Evolutionary conservation across 2,113 vertebrate species (phyloP).

Genomic region (Todiramphus saurophagus): DNA sequence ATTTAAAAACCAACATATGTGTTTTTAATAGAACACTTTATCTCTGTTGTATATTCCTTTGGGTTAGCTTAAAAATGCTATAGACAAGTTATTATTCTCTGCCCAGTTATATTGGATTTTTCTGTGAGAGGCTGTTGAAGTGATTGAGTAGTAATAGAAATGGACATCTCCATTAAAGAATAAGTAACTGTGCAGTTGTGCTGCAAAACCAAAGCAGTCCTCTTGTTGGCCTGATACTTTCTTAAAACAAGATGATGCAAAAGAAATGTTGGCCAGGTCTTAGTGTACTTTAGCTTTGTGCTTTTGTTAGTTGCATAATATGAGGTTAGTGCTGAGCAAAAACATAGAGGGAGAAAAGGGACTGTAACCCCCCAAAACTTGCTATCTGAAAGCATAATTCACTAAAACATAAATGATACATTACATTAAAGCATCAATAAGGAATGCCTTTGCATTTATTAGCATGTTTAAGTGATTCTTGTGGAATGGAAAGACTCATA

Average conservation of each 20-base stretch:
- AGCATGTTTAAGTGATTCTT: neutral
- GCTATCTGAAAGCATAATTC: neutral
- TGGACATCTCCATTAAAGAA: neutral
- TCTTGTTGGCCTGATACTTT: neutral
- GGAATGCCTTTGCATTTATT: neutral
- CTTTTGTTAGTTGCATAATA: neutral
- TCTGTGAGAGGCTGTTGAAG: neutral
- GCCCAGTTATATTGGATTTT: neutral
- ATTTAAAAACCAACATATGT: neutral
- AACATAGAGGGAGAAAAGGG: neutral
- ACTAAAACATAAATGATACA: neutral
- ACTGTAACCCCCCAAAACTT: neutral
- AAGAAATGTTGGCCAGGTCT: neutral
- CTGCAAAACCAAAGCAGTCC: neutral
- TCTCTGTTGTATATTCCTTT: neutral
- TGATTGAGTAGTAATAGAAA: slow-evolving; percentile 19
- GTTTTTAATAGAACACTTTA: neutral
- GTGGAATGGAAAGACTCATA: neutral
- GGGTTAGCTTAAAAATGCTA: neutral
- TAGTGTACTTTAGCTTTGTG: neutral
- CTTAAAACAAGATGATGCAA: neutral
- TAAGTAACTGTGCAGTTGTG: neutral
- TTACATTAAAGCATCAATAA: neutral
- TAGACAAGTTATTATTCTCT: neutral
- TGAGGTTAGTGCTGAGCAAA: neutral